Base-by-base conservation (phyloP, 2,888 invertebrate genomes). In the Zhuqinia jingwanae region DNA sequence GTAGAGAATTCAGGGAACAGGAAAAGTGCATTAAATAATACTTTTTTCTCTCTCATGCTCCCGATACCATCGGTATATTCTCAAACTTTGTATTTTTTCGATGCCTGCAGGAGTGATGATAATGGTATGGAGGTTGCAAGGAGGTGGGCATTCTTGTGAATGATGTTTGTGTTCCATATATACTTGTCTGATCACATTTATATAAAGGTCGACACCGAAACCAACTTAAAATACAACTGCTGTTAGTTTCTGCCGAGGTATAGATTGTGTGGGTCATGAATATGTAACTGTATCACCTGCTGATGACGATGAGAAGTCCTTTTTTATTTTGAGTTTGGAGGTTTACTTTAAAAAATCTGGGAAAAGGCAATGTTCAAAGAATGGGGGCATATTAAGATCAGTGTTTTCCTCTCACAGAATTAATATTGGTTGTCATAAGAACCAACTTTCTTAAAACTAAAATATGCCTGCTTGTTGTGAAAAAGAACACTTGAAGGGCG, bases 1-100 rank as follows among this genome's bases (percentile, higher is more conserved):
- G 10, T n/a, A 0, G 56, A 70, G 80, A 45, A 36, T 70, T 30
- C n/a, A 2, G 25, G 17, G 17, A 60, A 82, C 81, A 82, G 50
- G 81, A 20, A 82, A 82, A 82, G 50, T 82, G 81, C 81, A 82
- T 82, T 82, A 82, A 27, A 60, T 82, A 73, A 73, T 80, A 82
- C 53, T 70, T 27, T 50, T 47, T 75, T 60, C 15, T n/a, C 25
- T 22, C 60, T 60, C 65, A 53, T 50, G 68, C 5, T 47, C 36
- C 27, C 50, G 50, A 20, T 25, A 17, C 5, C 8, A 36, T 36
- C 58, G 20, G 17, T 58, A 25, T 25, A 8, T 36, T 47, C 36
- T 6, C 36, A 70, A 70, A 22, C 17, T 70, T 70, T 70, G 22
- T 20, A 8, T 17, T 70, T 25, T 22, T n/a, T 17, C 11, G 56